phyloP scores from a whole-genome alignment of 2,797 vertebrate species.

The Gorsachius magnificus region DNA sequence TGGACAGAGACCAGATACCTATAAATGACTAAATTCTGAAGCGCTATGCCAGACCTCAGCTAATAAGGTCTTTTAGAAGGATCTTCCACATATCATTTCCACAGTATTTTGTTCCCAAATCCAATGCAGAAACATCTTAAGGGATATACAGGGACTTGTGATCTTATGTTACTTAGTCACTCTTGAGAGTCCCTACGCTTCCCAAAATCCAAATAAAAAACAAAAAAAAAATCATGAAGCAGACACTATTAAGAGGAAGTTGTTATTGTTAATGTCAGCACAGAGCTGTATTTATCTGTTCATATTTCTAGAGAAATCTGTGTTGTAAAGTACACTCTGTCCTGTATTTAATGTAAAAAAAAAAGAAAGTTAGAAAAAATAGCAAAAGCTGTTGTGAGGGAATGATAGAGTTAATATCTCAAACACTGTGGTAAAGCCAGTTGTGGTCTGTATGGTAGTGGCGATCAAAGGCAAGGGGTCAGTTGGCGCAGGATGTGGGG shows the following conservation, averaged over 20 bases:
- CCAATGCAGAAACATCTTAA: neutral
- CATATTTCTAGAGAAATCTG: neutral
- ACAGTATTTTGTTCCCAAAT: neutral
- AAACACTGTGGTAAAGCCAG: no score
- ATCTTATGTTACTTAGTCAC: neutral
- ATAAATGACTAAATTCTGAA: neutral
- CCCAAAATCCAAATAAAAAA: neutral
- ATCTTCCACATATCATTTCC: neutral
- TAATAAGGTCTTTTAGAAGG: neutral
- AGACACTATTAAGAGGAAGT: fast-evolving
- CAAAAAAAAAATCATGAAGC: fast-evolving
- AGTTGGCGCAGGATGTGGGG: no score
- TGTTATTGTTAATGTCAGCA: neutral
- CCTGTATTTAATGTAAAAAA: neutral
- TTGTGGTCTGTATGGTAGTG: no score
- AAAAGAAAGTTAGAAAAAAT: neutral
- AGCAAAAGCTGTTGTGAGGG: neutral
- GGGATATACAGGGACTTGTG: neutral
- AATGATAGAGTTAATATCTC: no score
- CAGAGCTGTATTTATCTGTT: neutral
- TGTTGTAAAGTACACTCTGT: neutral
- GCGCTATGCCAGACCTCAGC: neutral
- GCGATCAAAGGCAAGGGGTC: no score
- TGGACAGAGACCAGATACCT: neutral
- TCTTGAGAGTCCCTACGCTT: neutral